Evolutionary conservation across 2,888 invertebrate genomes (phyloP).

Genomic region (Sesamia inferens): DNA sequence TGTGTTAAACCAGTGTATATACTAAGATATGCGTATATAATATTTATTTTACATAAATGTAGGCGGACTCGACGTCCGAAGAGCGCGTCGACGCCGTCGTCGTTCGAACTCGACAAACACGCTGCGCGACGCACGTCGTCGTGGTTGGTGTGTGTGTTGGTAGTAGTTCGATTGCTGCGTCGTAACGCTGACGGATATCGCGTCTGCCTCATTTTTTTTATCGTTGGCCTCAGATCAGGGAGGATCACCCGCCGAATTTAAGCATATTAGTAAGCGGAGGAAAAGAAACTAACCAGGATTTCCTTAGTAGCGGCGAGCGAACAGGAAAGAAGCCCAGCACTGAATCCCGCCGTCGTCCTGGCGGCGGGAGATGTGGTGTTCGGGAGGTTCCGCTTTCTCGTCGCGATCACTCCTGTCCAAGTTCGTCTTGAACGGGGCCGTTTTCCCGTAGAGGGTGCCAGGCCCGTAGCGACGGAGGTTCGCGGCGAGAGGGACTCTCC

Average conservation of each 20-base stretch:
- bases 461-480: constrained; percentile 84
- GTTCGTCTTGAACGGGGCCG: constrained; percentile 87
- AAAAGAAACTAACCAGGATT: constrained; percentile 90
- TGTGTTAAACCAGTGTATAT: no score
- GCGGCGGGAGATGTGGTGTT: constrained; percentile 89
- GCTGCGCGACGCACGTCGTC: no score
- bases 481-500: constrained; percentile 71
- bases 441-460: constrained; percentile 81
- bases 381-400: constrained; percentile 81
- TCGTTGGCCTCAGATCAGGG: constrained; percentile 73
- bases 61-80: no score
- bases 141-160: no score
- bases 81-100: no score
- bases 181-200: no score
- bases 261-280: constrained; percentile 93
- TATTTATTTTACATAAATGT: no score
- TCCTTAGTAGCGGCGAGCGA: constrained; percentile 79
- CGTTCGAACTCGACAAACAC: no score
- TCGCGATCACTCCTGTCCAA: constrained; percentile 77
- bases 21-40: no score
- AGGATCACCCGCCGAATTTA: constrained; percentile 84
- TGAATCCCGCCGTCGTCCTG: constrained; percentile 84
- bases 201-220: no score
- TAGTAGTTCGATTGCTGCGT: no score
- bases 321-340: constrained; percentile 91